Percentiles rank a stretch among this genome's conserved stretches.
These are phyloP conservation scores for Pao palembangensis DNA, from an alignment of 2,113 vertebrate genomes.

Conservation along the genomic window DNA sequence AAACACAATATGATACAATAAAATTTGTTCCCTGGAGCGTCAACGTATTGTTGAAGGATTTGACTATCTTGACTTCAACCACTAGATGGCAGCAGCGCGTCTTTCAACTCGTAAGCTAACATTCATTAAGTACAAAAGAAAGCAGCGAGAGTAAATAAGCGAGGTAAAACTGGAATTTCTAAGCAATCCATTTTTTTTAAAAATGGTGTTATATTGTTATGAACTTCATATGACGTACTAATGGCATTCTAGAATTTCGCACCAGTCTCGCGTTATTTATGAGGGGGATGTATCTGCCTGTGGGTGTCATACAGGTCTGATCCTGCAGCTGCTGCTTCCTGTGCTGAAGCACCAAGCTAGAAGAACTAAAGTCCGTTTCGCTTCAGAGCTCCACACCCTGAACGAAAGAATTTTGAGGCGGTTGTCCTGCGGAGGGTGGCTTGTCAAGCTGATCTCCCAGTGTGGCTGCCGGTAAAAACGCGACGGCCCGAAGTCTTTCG, in stretches of 20 bases:
- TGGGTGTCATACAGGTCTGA: conserved; percentile 52
- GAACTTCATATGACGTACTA: not conserved
- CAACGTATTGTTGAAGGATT: not conserved
- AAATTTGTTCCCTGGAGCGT: too few relatives aligned
- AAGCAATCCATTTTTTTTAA: not conserved
- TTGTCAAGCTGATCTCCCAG: conserved; percentile 12
- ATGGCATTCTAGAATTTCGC: not conserved
- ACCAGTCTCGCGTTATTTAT: conserved; percentile 50
- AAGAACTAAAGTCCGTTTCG: conserved; percentile 12
- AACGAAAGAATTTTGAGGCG: conserved; percentile 1
- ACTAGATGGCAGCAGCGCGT: conserved; percentile 27
- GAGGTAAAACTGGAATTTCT: conserved; percentile 4
- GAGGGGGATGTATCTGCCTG: conserved; percentile 43
- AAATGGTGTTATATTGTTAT: not conserved
- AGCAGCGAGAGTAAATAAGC: not conserved
- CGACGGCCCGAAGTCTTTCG: conserved; percentile 3
- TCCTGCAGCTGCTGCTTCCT: conserved; percentile 67
- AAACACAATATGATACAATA: not conserved
- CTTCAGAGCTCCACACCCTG: conserved; percentile 23
- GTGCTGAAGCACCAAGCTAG: conserved; percentile 43
- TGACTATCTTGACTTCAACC: not conserved
- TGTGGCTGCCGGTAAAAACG: conserved; percentile 14
- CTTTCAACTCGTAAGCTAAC: conserved; percentile 5
- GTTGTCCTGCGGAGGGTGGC: conserved; percentile 9
- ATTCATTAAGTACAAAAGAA: conserved; percentile 21